Evolutionary conservation across 2,113 vertebrate species (phyloP), one percentile per base, ranked within the genome.

Genomic region (Phocoena sinus): DNA sequence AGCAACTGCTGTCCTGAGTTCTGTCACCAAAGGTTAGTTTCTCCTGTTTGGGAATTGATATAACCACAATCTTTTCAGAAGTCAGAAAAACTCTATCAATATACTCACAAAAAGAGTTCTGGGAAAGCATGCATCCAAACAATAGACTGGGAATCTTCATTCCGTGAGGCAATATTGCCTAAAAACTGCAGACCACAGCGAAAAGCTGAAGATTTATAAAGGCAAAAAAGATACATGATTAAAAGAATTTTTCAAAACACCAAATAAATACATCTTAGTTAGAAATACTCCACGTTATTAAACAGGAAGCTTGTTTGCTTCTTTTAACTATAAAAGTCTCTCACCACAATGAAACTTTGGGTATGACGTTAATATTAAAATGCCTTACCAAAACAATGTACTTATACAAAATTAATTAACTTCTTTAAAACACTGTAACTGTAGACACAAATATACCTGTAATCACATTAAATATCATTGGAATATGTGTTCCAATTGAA

Each of bases 131-230:
- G 98, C 92, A 98, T 98, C 99, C 99, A 99, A 88, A 99, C 98
- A 56, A 98, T 98, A 58, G 99, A 98, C 98, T 99, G 99, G 91
- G 99, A 99, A 68, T 98, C 98, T 96, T 98, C 98, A 90, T 99
- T 99, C 98, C 99, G 99, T 41, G 99, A 99, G 28, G 99, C 99
- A 25, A 99, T 15, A 79, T 99, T 99, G 97, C 99, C 99, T 73
- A 99, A 99, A 98, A 99, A 99, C 98, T 99, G 99, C 88, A 99
- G 99, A 95, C 99, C 99, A 97, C 99, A 99, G 81, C 99, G 99
- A 91, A 99, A 98, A 89, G 99, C 99, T 99, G 98, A 76, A 80
- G 47, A 96, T 96, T 97, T 41, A 97, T 17, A 95, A 94, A 28
- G 86, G 62, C 8, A 47, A 44, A 90, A 84, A 91, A 96, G 10